Base-by-base conservation (phyloP, 1,140 invertebrate species). In the Dendrolimus punctatus region DNA sequence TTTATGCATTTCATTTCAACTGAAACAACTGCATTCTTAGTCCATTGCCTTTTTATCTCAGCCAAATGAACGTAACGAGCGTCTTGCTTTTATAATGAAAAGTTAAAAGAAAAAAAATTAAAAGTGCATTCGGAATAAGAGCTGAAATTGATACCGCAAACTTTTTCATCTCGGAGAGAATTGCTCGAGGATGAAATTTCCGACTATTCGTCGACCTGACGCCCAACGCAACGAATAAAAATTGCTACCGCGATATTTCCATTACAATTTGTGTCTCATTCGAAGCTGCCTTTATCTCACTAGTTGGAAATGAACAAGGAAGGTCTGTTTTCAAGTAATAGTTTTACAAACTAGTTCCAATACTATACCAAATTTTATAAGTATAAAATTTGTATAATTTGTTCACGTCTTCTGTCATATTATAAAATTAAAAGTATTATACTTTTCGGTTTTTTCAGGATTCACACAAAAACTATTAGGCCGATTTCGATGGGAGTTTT, bases 1-100 rank as follows among this genome's bases (percentile, higher is more conserved):
- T 82, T 82, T 80, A 82, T 79, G 71, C 68, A 63, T 76, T 73
- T 74, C 69, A 80, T 80, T 82, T 66, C 64, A 70, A 58, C 72
- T 71, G 69, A 68, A 77, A 73, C 76, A 74, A 76, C 66, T 64
- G 68, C 46, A 68, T 64, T 66, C 62, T 59, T 55, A 61, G 58
- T 42, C 53, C 45, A 51, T 57, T 55, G 44, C 41, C 59, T 62
- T 67, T 70, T 73, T 64, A 66, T 68, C 57, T 56, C 56, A 64
- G 58, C 64, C 72, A 73, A 78, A 74, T 71, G 65, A 61, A 66
- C 62, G 64, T 74, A 76, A 73, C 73, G 73, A 73, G 74, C 63
- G 65, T 76, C 72, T 76, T 71, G 66, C 66, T 42, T 64, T 73
- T 69, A 73, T 77, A 77, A 77, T 70, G 68, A 56, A 68, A 74